Evolutionary conservation across 2,113 vertebrate species (phyloP), one percentile per base, ranked within the genome.

Genomic region (Calypte anna): DNA sequence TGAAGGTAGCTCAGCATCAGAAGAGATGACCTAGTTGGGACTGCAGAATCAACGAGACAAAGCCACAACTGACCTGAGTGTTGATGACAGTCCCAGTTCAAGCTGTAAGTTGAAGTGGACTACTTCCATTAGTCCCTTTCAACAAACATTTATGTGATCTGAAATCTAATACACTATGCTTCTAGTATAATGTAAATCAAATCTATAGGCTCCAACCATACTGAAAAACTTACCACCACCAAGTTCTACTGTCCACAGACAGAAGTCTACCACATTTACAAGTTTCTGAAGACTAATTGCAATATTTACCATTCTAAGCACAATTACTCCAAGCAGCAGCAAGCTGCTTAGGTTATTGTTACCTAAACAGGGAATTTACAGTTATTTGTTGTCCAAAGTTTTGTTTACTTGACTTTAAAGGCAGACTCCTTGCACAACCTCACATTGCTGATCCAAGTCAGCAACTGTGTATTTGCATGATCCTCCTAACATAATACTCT

Each of bases 21-120:
- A 94, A 89, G 10, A 82, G 24, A 58, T 17, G 36, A 77, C n/a
- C 88, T 72, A 87, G 22, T 17, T 17, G 30, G 30, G 73, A 59
- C 46, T 61, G 74, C 44, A 81, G 53, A 75, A 85, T 20, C 31
- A 68, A 78, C 0, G 0, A 87, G 46, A 91, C 40, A 93, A 91
- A 91, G 67, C 89, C 88, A 58, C 46, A 83, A 92, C 85, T 93
- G 93, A 96, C 92, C 93, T 93, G 86, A 76, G 53, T 30, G 28
- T 8, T 75, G 87, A 44, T 68, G 74, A 84, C 58, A 85, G 81
- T 44, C 87, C 53, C 66, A 82, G 30, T 57, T 94, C 70, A 94
- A 93, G 84, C 54, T 86, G 48, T 59, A 93, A 91, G 67, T 13
- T 70, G 82, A 86, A 91, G 92, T 43, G 57, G 83, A 75, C 53